Base-by-base conservation (phyloP, 2,888 invertebrate genomes). In the Spialia ferax region DNA sequence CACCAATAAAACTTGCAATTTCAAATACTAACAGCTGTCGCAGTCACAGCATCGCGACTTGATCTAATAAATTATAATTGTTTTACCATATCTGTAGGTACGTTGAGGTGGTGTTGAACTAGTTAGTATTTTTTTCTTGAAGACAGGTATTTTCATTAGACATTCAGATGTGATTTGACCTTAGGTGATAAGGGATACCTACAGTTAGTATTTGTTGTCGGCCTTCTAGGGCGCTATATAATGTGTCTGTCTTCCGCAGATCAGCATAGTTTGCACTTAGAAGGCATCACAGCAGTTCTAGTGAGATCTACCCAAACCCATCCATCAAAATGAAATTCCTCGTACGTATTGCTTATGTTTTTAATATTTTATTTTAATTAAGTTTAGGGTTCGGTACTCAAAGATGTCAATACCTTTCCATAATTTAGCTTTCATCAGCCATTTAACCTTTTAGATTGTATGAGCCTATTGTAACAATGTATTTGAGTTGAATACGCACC, bases 281-380 rank as follows among this genome's bases (percentile, higher is more conserved):
- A 91, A 91, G 91, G 90, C 91, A 82, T 75, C 59, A 71, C 70
- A 85, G 92, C 93, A 92, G 91, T 92, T 92, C 91, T 87, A 82
- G 89, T 91, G 87, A 86, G 79, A 89, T 82, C 82, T 84, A 79
- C 77, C 69, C 68, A 72, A 78, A 66, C 63, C 74, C 74, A 70
- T 42, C 71, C 77, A 76, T 81, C 85, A 92, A 84, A 75, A 93
- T 93, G 93, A 93, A 93, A 91, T 91, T 81, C 91, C 78, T 84
- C 75, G 93, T 93, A 80, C 88, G 93, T 91, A 75, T 73, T 15
- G 1, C 5, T 1, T 15, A 15, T 2, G 48, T 48, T 48, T 54
- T 23, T 26, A 15, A 42, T 42, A 7, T 54, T 54, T 54, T 23
- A 52, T 23, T 13, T 10, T 23, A 52, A 10, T n/a, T 23, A 22